Percentiles rank a stretch among this genome's conserved stretches.
Evolutionary conservation across 2,797 vertebrate genomes (phyloP).

Genomic region (Parauchenoglanis ngamensis): DNA sequence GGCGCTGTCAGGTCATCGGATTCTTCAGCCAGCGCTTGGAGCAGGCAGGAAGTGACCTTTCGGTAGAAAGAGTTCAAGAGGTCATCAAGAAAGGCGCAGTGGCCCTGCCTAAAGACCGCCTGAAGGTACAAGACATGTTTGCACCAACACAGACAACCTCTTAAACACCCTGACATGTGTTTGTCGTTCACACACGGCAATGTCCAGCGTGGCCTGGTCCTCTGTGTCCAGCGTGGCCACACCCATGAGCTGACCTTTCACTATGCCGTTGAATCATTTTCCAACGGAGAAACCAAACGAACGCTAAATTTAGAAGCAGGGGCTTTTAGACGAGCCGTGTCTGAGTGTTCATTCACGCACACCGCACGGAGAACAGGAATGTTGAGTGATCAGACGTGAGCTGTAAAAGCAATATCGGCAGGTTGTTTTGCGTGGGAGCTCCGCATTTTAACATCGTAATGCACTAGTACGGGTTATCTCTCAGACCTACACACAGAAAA

Average conservation of each 20-base stretch:
- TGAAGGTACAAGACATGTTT: conserved; percentile 79
- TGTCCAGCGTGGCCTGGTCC: no score
- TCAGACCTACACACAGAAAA: background rate
- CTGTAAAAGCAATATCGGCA: no score
- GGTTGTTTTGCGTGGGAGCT: background rate
- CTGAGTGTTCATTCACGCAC: background rate
- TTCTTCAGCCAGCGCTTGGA: conserved; percentile 94
- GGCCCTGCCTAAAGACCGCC: conserved; percentile 91
- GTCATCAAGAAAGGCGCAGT: conserved; percentile 97
- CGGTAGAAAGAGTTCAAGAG: conserved; percentile 94
- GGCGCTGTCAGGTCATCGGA: conserved; percentile 84
- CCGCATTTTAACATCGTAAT: no score
- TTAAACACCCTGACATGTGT: background rate
- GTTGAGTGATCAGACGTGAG: background rate
- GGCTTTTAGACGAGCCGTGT: background rate
- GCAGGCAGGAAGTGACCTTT: conserved; percentile 91
- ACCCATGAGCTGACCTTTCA: conserved; percentile 10
- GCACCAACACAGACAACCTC: background rate
- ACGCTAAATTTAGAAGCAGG: background rate
- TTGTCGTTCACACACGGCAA: background rate
- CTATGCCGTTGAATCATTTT: background rate
- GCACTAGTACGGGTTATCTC: background rate
- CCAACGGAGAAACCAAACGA: conserved; percentile 1
- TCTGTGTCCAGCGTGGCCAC: background rate
- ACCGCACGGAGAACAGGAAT: background rate